Evolutionary conservation across 92 coral and sea anemone species (phyloP).

Genomic region (Siderastrea siderea): DNA sequence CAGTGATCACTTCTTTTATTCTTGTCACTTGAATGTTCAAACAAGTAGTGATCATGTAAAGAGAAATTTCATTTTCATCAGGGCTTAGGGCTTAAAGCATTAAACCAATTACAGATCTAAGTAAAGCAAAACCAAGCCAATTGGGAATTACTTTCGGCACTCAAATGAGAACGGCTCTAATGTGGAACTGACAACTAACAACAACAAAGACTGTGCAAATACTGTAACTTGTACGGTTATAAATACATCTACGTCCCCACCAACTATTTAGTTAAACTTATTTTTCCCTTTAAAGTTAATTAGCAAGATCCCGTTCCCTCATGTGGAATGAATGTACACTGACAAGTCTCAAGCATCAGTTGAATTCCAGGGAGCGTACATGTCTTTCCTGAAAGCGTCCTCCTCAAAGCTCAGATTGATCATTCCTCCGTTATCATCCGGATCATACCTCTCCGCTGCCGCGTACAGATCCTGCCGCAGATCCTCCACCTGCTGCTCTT

Average conservation of each 20-base stretch:
- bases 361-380: slow-evolving; percentile 73
- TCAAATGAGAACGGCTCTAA: background rate
- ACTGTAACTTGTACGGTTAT: background rate
- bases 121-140: too few species aligned
- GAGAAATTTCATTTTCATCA: too few species aligned
- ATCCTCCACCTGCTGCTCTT: slow-evolving; percentile 78
- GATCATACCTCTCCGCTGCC: slow-evolving; percentile 82
- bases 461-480: slow-evolving; percentile 87
- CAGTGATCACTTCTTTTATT: too few species aligned
- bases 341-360: slow-evolving; percentile 74
- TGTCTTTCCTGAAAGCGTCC: slow-evolving; percentile 26
- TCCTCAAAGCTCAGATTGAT: slow-evolving; percentile 78
- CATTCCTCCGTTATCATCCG: slow-evolving; percentile 54
- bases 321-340: background rate
- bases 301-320: background rate
- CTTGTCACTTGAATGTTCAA: too few species aligned
- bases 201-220: background rate
- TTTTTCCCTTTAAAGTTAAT: background rate
- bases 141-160: background rate
- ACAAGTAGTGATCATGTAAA: too few species aligned
- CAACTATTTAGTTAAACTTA: background rate
- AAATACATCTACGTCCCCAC: background rate
- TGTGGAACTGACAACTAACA: background rate
- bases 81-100: too few species aligned
- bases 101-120: too few species aligned